These are phyloP conservation scores for Dreissena polymorpha DNA, from an alignment of 1,140 invertebrate genomes.

Conservation along the genomic window DNA sequence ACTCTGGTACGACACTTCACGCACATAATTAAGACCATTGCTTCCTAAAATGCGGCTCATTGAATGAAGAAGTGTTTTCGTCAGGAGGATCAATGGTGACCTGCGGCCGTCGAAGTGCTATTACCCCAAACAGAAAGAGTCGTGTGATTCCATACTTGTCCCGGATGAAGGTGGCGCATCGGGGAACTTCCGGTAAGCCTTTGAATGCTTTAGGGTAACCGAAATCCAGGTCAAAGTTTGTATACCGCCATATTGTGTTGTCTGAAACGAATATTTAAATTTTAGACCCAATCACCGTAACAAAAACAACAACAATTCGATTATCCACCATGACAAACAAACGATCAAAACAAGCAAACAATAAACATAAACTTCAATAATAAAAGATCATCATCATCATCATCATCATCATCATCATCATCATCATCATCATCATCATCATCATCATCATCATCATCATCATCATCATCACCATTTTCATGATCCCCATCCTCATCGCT, in stretches of 20 bases:
- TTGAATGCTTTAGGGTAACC: constrained; percentile 54
- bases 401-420: too few species aligned
- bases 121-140: constrained; percentile 58
- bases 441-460: too few species aligned
- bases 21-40: too few species aligned
- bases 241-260: constrained; percentile 58
- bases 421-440: too few species aligned
- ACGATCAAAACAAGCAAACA: not conserved
- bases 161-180: constrained; percentile 46
- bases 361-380: too few species aligned
- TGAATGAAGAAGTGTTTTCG: too few species aligned
- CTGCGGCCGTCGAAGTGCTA: not conserved
- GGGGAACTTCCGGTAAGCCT: constrained; percentile 48
- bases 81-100: too few species aligned
- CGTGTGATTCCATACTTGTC: constrained; percentile 52
- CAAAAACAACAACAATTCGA: not conserved
- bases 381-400: too few species aligned
- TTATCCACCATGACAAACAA: not conserved
- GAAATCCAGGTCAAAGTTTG: constrained; percentile 54
- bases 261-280: constrained; percentile 44
- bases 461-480: too few species aligned
- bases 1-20: too few species aligned
- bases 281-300: not conserved
- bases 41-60: too few species aligned
- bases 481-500: too few species aligned